These are phyloP conservation scores for Syrista parreyssii DNA, from an alignment of 2,888 invertebrate genomes.

Conservation along the genomic window DNA sequence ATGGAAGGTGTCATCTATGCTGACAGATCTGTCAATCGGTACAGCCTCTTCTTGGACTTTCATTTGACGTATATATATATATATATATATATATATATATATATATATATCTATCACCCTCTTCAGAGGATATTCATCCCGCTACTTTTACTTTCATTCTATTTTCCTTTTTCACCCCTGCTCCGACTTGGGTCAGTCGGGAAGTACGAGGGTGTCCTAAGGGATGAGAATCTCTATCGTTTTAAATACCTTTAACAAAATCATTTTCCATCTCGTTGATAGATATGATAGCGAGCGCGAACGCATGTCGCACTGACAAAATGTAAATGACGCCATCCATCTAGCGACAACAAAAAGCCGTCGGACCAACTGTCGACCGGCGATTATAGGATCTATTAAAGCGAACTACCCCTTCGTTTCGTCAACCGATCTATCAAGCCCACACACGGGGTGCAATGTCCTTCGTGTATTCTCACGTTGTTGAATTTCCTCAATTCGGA, in stretches of 20 bases:
- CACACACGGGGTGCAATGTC: slow-evolving; percentile 35
- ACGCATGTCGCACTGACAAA: slow-evolving; percentile 66
- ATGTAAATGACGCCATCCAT: slow-evolving; percentile 67
- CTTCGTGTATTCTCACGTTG: slow-evolving; percentile 18
- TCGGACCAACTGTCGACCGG: slow-evolving; percentile 65
- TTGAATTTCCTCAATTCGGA: slow-evolving; percentile 18
- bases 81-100: slow-evolving; percentile 10
- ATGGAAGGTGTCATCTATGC: slow-evolving; percentile 60
- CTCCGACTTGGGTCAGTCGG: background rate
- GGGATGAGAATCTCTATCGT: background rate
- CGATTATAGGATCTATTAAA: slow-evolving; percentile 67
- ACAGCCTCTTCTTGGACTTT: slow-evolving; percentile 33
- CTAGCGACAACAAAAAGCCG: slow-evolving; percentile 63
- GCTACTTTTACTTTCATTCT: slow-evolving; percentile 12
- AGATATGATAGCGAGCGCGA: slow-evolving; percentile 64
- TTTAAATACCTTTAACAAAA: background rate
- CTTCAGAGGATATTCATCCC: slow-evolving; percentile 1
- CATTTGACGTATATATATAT: too few species aligned
- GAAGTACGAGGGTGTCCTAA: background rate
- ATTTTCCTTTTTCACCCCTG: slow-evolving; percentile 9
- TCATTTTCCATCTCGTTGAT: slow-evolving; percentile 42
- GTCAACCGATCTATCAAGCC: slow-evolving; percentile 64
- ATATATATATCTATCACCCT: background rate
- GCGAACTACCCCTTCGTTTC: slow-evolving; percentile 66
- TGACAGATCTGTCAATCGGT: slow-evolving; percentile 63